Evolutionary conservation across 1,140 invertebrate genomes (phyloP).

Genomic region (Oryzaephilus surinamensis): DNA sequence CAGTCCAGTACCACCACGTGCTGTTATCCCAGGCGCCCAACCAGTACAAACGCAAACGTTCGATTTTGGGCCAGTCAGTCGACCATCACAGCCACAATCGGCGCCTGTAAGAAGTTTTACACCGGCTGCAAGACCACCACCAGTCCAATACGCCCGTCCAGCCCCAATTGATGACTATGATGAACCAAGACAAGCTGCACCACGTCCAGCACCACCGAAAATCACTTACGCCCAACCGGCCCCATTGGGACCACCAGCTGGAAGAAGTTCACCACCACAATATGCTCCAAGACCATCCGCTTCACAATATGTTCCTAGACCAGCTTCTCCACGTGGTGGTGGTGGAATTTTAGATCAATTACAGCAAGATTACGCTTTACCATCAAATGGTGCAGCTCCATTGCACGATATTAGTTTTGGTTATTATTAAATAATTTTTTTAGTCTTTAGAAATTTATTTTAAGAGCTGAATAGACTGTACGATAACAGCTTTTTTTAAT

Average conservation of each 20-base stretch:
- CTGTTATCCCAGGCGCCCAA: conserved; percentile 28
- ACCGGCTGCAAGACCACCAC: conserved; percentile 27
- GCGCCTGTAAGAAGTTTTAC: conserved; percentile 13
- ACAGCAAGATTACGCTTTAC: conserved; percentile 67
- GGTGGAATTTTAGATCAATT: conserved; percentile 67
- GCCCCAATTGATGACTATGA: conserved; percentile 19
- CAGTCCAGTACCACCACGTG: conserved; percentile 29
- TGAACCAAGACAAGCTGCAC: conserved; percentile 34
- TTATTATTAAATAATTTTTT: conserved; percentile 25
- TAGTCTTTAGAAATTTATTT: not conserved
- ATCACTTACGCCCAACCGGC: conserved; percentile 27
- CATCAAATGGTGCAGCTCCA: conserved; percentile 51
- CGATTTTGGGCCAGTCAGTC: conserved; percentile 18
- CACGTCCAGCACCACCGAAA: conserved; percentile 27
- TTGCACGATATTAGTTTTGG: conserved; percentile 73
- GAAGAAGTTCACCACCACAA: conserved; percentile 17
- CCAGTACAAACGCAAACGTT: conserved; percentile 16
- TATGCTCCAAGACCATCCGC: conserved; percentile 24
- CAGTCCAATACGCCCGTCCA: conserved; percentile 13
- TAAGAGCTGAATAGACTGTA: too few relatives aligned
- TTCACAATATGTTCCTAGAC: conserved; percentile 26
- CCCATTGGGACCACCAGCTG: conserved; percentile 18
- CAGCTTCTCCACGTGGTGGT: conserved; percentile 34
- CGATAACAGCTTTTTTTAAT: too few relatives aligned
- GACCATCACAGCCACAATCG: conserved; percentile 21